Evolutionary conservation across 2,113 vertebrate species (phyloP), one percentile per base, ranked within the genome.

Genomic region (Ceyx melanurus): DNA sequence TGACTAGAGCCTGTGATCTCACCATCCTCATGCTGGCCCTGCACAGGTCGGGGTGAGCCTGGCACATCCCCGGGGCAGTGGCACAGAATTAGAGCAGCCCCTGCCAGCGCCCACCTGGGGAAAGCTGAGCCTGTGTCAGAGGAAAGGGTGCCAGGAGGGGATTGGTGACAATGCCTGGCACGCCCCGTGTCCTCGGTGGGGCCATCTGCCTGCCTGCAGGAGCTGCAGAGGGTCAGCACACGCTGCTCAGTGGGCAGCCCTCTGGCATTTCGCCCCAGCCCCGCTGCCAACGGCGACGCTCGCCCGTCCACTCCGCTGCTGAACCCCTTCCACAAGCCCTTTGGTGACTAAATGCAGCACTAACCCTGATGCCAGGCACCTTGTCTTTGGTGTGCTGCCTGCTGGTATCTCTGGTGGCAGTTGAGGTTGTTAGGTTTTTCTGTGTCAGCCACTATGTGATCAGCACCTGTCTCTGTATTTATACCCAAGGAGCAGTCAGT

Each of bases 181-280:
- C 0, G 10, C 20, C 6, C 42, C 0, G 5, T 5, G 57, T 4
- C 48, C 62, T 2, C 9, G 9, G 23, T 1, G 1, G 18, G 48
- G 54, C 64, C 75, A 58, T 42, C 75, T 73, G 79, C 79, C 75
- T 35, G 37, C 68, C 48, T 1, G 23, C 11, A 0, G 79, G 65
- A 13, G 74, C 31, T 78, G 45, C 50, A 22, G 28, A 8, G 43
- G 70, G 62, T 31, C 56, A 42, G 61, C 78, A 17, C 54, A 12
- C 3, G 4, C 2, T 16, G 28, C 60, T 10, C 4, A 7, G 45
- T 0, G 7, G 5, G 28, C 2, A 51, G 29, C 17, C 68, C 57
- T 40, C 9, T 0, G 3, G 62, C 61, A 8, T 20, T 6, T 29
- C 35, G 0, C 45, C 16, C 37, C 62, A 6, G n/a, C 6, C 13